Percentiles rank a stretch among this genome's conserved stretches.
These are phyloP conservation scores for Aleadryas rufinucha DNA, from an alignment of 2,113 vertebrate genomes.

Conservation along the genomic window DNA sequence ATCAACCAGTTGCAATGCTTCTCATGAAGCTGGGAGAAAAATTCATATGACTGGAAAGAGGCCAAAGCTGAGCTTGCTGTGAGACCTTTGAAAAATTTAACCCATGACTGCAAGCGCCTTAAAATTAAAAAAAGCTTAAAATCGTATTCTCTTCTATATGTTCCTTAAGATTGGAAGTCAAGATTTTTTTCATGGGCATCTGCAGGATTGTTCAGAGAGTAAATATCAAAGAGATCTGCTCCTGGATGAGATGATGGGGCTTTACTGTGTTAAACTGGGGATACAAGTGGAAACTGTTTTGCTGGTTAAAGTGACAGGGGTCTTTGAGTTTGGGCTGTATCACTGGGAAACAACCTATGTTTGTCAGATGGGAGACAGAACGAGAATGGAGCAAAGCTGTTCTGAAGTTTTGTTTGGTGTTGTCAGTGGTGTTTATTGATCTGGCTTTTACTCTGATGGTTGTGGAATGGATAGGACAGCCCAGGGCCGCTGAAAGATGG, in stretches of 20 bases:
- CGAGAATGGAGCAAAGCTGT: not conserved
- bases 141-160: not conserved
- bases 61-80: not conserved
- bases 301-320: not conserved
- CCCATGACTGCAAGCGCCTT: not conserved
- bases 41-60: not conserved
- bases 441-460: conserved; percentile 3
- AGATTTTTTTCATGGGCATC: not conserved
- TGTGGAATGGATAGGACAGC: not conserved
- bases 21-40: not conserved
- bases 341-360: not conserved
- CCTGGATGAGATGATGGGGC: not conserved
- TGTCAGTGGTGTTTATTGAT: not conserved
- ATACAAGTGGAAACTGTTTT: not conserved
- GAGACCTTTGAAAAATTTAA: not conserved
- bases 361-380: not conserved
- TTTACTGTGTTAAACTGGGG: not conserved
- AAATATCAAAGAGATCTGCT: not conserved
- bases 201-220: not conserved
- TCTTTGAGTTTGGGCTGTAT: not conserved
- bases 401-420: not conserved
- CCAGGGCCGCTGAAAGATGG: not conserved
- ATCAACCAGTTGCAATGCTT: not conserved
- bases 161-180: not conserved
- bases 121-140: not conserved